Evolutionary conservation across 2,113 vertebrate species (phyloP), one percentile per base, ranked within the genome.

Genomic region (human (Homo sapiens)): DNA sequence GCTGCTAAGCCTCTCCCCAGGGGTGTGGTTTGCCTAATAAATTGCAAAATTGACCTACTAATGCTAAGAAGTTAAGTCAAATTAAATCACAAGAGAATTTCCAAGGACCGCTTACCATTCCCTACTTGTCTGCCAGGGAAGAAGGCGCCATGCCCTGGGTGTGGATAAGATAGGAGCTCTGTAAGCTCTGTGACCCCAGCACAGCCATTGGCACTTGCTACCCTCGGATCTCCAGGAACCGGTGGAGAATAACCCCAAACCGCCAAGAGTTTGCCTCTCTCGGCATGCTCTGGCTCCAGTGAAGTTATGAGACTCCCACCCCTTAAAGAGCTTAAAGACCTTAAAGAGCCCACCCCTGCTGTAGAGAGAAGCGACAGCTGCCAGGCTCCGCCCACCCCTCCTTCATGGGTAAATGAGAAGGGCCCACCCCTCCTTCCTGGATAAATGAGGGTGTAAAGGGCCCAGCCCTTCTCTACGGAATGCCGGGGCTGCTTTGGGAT

Each of bases 401-500:
- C 10, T 13, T 4, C 85, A 30, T 11, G 40, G 30, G 25, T 23
- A 18, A 25, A 35, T 82, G 82, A 66, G 61, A 40, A 40, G 40
- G 40, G 52, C 17, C 45, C 16, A 13, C n/a, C 12, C 30, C 38
- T 9, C 38, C 10, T 13, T 4, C 85, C n/a, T 11, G 40, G 30
- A 32, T 23, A 23, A 25, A 35, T 82, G 82, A 66, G 61, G 40
- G 40, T 40, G 40, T 40, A 3, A 40, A 40, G 40, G 40, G 40
- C 11, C 43, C 30, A 22, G 12, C 20, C 25, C 59, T 12, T 38
- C 27, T 57, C 43, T 48, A 1, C 45, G 11, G 68, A 0, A 12
- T 10, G 6, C 22, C 10, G 3, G 13, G 1, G 16, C 22, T 57
- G 35, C 17, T 38, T 48, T 32, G 1, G 6, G 66, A 4, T 11